These are phyloP conservation scores for Gari tellinella DNA, from an alignment of 2,888 invertebrate genomes.

Conservation along the genomic window DNA sequence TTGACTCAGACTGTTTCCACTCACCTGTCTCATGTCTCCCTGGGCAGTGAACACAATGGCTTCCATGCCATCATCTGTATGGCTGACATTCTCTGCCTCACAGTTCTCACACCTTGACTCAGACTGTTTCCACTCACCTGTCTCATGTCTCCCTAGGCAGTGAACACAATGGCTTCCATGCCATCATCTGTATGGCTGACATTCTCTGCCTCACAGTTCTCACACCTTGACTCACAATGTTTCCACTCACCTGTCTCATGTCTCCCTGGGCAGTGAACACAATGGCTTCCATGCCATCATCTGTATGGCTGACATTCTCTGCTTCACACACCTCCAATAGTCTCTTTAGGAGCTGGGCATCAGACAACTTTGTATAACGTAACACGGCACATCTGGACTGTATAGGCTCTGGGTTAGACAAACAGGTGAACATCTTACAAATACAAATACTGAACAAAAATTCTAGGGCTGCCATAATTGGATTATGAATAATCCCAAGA, in stretches of 20 bases:
- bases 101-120: too few species aligned
- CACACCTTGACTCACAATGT: too few species aligned
- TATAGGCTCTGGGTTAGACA: constrained; percentile 94
- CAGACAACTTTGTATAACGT: constrained; percentile 94
- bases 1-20: too few species aligned
- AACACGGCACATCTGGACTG: constrained; percentile 99
- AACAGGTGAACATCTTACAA: too few species aligned
- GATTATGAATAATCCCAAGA: too few species aligned
- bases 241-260: constrained; percentile 92
- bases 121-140: too few species aligned
- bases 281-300: constrained; percentile 97
- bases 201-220: constrained; percentile 90
- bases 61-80: constrained; percentile 96
- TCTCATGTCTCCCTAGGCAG: constrained; percentile 99
- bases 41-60: constrained; percentile 99
- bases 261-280: constrained; percentile 99
- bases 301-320: constrained; percentile 91
- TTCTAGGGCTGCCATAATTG: too few species aligned
- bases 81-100: constrained; percentile 89
- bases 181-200: constrained; percentile 96
- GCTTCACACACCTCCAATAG: constrained; percentile 90
- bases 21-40: constrained; percentile 97
- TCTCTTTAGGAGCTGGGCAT: constrained; percentile 95
- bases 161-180: constrained; percentile 97
- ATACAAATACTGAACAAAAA: too few species aligned